A percentile compares a stretch with the other conserved stretches of the same genome.
Conservation (phyloP, 2,888 invertebrate genomes). For the Stegophylla sp. region DNA sequence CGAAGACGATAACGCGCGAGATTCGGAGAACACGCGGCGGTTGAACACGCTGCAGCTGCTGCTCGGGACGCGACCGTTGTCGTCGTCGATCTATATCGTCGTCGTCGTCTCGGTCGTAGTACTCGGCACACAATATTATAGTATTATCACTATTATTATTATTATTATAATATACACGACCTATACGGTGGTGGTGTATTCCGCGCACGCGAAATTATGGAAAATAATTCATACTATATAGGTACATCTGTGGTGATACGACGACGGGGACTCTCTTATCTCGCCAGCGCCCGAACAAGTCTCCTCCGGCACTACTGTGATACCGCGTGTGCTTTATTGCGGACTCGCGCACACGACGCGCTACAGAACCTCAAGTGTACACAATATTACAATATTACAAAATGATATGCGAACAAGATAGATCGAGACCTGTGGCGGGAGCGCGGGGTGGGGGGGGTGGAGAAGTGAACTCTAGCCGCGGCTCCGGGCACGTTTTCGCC, state of each 20-base stretch:
- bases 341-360: slow-evolving; percentile 22
- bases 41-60: slow-evolving; percentile 8
- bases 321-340: slow-evolving; percentile 54
- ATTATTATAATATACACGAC: background rate
- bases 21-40: background rate
- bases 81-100: slow-evolving; percentile 38
- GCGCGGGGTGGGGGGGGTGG: slow-evolving; percentile 17
- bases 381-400: slow-evolving; percentile 11
- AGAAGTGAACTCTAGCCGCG: slow-evolving; percentile 40
- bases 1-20: slow-evolving; percentile 11
- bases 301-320: slow-evolving; percentile 38
- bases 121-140: background rate
- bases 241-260: background rate
- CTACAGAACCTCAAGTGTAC: too few relatives aligned
- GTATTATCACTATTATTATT: too few relatives aligned
- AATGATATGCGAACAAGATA: too few relatives aligned
- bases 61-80: background rate
- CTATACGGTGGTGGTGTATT: background rate
- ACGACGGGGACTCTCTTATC: background rate
- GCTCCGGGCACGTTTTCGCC: slow-evolving; percentile 45
- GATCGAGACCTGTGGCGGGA: background rate
- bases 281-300: slow-evolving; percentile 27
- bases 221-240: slow-evolving; percentile 34
- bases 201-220: slow-evolving; percentile 40
- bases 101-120: too few relatives aligned